phyloP scores from a whole-genome alignment of 1,140 invertebrate genomes.

The Penaeus japonicus region DNA sequence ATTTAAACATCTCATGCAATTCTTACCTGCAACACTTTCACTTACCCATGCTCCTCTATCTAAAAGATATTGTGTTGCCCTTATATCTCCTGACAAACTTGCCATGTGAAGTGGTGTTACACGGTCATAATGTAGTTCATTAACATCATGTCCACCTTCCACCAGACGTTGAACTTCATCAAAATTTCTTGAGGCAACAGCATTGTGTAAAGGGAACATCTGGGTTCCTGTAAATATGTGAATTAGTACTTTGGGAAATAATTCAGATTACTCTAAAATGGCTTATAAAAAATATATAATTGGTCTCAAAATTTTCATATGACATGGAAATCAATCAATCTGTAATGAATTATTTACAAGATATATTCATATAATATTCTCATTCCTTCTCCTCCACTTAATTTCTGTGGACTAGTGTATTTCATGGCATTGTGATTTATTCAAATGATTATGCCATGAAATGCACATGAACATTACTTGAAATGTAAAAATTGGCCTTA shows the following conservation, averaged over 20 bases:
- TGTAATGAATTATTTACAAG: too few species aligned
- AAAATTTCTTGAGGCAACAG: constrained; percentile 39
- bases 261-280: neutral
- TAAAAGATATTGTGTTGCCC: constrained; percentile 26
- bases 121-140: constrained; percentile 47
- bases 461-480: too few species aligned
- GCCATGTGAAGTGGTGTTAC: constrained; percentile 58
- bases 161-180: constrained; percentile 31
- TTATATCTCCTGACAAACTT: constrained; percentile 38
- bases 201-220: constrained; percentile 54
- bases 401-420: too few species aligned
- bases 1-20: too few species aligned
- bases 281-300: neutral
- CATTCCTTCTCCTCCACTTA: too few species aligned
- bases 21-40: neutral
- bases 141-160: constrained; percentile 31
- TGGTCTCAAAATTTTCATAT: too few species aligned
- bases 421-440: too few species aligned
- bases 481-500: too few species aligned
- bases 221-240: constrained; percentile 11
- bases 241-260: too few species aligned
- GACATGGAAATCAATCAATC: too few species aligned
- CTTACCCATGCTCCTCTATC: constrained; percentile 49
- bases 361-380: too few species aligned
- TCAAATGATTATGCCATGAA: too few species aligned